phyloP scores from a whole-genome alignment of 1,140 invertebrate genomes.

The Temnothorax nylanderi region DNA sequence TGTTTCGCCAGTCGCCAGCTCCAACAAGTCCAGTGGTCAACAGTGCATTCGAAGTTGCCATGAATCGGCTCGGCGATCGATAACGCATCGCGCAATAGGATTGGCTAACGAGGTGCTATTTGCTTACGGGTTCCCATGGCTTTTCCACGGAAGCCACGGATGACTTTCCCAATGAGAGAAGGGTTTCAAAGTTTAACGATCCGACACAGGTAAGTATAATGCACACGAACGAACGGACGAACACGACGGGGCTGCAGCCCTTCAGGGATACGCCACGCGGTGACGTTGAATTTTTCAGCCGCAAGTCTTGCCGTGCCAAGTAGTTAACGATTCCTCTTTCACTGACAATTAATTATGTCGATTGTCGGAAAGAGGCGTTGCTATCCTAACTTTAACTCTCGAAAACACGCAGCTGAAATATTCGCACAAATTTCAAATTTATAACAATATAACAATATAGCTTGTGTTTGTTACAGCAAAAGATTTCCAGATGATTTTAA shows the following conservation, averaged over 20 bases:
- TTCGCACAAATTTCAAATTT: neutral
- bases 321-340: slow-evolving; percentile 55
- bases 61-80: slow-evolving; percentile 65
- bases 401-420: neutral
- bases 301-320: slow-evolving; percentile 29
- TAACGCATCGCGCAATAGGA: slow-evolving; percentile 61
- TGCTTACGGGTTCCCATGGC: slow-evolving; percentile 66
- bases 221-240: slow-evolving; percentile 25
- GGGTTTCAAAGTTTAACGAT: slow-evolving; percentile 63
- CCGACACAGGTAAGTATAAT: slow-evolving; percentile 12
- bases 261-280: slow-evolving; percentile 18
- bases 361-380: neutral
- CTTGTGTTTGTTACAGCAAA: neutral
- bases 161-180: slow-evolving; percentile 51
- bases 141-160: slow-evolving; percentile 44
- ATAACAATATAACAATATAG: neutral
- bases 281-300: slow-evolving; percentile 61
- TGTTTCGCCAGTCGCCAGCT: slow-evolving; percentile 36
- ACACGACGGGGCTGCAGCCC: neutral
- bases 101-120: slow-evolving; percentile 72
- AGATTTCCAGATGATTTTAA: neutral
- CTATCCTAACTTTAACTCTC: neutral
- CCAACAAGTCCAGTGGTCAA: slow-evolving; percentile 51
- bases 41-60: slow-evolving; percentile 63
- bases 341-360: slow-evolving; percentile 59